A percentile compares a stretch with the other conserved stretches of the same genome.
Evolutionary conservation across 2,797 vertebrate species (phyloP).

Genomic region (Melanotaenia parkinsoni): DNA sequence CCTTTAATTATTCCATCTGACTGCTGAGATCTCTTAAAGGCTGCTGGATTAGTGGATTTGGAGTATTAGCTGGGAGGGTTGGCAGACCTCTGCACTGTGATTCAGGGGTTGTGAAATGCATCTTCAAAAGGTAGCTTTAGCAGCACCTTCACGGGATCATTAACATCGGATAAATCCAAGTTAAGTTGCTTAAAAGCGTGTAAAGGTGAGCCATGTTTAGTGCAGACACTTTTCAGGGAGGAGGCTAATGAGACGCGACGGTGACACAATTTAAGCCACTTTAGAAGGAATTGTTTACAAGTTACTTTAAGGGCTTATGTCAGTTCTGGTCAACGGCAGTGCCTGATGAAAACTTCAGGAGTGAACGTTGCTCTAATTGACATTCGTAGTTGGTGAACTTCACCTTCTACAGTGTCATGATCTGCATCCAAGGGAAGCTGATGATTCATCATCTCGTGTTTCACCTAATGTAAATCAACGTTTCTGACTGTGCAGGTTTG

Average conservation of each 20-base stretch:
- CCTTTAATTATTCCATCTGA: conserved; percentile 80
- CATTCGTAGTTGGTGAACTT: conserved; percentile 15
- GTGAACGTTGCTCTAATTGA: not conserved
- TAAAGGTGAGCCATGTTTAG: conserved; percentile 68
- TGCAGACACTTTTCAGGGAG: conserved; percentile 46
- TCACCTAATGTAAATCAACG: not conserved
- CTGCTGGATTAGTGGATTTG: conserved; percentile 84
- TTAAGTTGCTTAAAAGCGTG: conserved; percentile 75
- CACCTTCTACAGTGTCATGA: conserved; percentile 10
- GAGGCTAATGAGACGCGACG: conserved; percentile 57
- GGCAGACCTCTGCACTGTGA: conserved; percentile 82
- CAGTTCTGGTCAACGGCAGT: conserved; percentile 60
- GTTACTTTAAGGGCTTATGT: conserved; percentile 64
- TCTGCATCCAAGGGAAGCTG: not conserved
- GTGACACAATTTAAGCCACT: conserved; percentile 59
- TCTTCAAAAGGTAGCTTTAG: conserved; percentile 76
- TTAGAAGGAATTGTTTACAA: conserved; percentile 63
- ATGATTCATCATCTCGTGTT: conserved; percentile 25
- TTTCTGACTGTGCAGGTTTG: conserved; percentile 4
- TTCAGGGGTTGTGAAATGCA: conserved; percentile 66
- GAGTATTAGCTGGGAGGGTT: conserved; percentile 78
- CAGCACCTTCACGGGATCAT: conserved; percentile 74
- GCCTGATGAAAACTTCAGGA: conserved; percentile 34
- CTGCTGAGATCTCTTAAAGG: conserved; percentile 79
- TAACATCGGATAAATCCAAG: conserved; percentile 70